Evolutionary conservation across 2,113 vertebrate species (phyloP), one percentile per base, ranked within the genome.

Genomic region (Syngnathoides biaculeatus): DNA sequence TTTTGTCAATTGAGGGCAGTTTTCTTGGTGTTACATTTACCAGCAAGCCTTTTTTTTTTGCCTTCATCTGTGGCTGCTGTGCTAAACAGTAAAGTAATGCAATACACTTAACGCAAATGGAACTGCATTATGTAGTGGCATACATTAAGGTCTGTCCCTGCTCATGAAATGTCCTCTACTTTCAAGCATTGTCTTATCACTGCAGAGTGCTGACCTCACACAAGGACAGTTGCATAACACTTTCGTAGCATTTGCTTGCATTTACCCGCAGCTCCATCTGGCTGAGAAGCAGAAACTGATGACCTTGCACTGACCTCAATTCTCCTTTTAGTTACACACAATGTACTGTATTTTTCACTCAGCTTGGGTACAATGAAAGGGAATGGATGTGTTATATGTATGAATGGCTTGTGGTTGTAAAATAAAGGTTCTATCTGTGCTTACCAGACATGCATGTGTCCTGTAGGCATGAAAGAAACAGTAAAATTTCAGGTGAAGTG

Each of bases 261-360:
- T 75, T 71, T 69, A 74, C 67, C 15, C 53, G 70, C 59, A 69
- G 79, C 71, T 17, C 43, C 57, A 59, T 80, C 84, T 73, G 82
- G 84, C 86, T 89, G 82, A 83, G 69, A 76, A 68, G 71, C 64
- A 76, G 75, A 79, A 79, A 82, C 71, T 77, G 81, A 82, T 84
- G 65, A 77, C 73, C 75, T 88, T 86, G 87, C 85, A 81, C 68
- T 82, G 79, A 84, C 83, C 81, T 85, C 75, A 77, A 75, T 84
- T 81, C 76, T 35, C 9, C 82, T 71, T 85, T 83, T 76, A 84
- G 79, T 38, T 19, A 35, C 14, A 57, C 15, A 35, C 27, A 30
- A 9, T 0, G 27, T 19, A 8, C 27, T 10, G 8, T 35, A 20
- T 11, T 38, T 59, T 11, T 59, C 30, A 35, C 14, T 10, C 56